phyloP scores from a whole-genome alignment of 2,113 vertebrate genomes.

The Ciconia boyciana region DNA sequence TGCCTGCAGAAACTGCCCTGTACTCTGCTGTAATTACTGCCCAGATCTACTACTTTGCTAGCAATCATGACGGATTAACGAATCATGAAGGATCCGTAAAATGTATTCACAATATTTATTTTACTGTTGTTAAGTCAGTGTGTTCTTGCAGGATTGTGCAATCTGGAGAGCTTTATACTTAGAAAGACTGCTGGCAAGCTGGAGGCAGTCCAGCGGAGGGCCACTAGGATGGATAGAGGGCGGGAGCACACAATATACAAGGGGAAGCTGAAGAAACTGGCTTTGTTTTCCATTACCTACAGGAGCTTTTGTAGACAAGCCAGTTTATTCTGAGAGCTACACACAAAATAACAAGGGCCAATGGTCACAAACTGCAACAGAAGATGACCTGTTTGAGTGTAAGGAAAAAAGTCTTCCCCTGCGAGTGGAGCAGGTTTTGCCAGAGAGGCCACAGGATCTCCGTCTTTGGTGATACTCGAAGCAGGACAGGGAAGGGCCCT shows the following conservation, averaged over 20 bases:
- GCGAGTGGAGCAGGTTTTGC: neutral
- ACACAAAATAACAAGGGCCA: neutral
- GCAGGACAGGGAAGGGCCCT: neutral
- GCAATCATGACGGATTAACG: neutral
- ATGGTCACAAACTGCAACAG: neutral
- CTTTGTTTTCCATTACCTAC: neutral
- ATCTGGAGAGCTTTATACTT: neutral
- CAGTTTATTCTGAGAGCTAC: neutral
- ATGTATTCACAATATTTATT: conserved; percentile 20
- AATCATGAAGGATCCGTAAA: neutral
- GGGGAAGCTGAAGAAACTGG: neutral
- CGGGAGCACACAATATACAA: accelerated
- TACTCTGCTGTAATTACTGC: neutral
- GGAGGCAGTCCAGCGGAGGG: neutral
- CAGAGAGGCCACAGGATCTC: neutral
- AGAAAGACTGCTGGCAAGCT: neutral
- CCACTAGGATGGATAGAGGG: neutral
- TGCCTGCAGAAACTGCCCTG: neutral
- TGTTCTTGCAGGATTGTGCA: neutral
- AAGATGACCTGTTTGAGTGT: accelerated
- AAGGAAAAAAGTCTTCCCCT: neutral
- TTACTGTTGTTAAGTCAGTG: neutral
- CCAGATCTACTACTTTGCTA: neutral
- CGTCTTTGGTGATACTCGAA: neutral
- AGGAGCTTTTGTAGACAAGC: neutral